Conservation (phyloP, 2,113 vertebrate genomes). For the Nesogale talazaci region DNA sequence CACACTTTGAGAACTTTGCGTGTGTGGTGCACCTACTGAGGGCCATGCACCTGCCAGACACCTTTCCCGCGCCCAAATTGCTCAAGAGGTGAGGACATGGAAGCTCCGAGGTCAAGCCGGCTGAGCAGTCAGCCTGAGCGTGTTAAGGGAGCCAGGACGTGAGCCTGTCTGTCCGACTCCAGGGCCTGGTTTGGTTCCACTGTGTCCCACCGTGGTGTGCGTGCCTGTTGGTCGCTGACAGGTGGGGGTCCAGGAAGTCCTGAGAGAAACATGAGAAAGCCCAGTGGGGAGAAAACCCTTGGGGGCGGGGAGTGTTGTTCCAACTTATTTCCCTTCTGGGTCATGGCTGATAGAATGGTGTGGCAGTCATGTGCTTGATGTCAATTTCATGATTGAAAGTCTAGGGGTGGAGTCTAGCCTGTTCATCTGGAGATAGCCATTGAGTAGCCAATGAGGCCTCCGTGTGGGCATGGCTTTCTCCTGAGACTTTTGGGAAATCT, state of each 20-base stretch:
- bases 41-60: background rate
- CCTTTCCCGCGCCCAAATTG: background rate
- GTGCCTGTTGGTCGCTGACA: accelerated
- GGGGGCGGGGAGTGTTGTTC: background rate
- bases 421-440: too few relatives aligned
- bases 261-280: background rate
- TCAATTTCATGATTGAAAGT: too few relatives aligned
- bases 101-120: background rate
- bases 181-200: background rate
- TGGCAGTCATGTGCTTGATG: too few relatives aligned
- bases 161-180: background rate
- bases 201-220: accelerated
- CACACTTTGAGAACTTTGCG: background rate
- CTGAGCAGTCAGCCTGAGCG: background rate
- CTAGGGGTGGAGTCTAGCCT: too few relatives aligned
- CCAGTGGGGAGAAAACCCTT: background rate
- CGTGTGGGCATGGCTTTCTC: too few relatives aligned
- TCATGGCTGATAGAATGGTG: background rate
- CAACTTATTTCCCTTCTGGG: background rate
- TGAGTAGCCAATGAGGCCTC: too few relatives aligned
- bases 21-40: too few relatives aligned
- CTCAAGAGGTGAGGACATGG: constrained; percentile 10
- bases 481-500: too few relatives aligned
- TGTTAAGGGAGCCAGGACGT: background rate
- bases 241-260: background rate